Conservation (phyloP, 2,113 vertebrate genomes). For the Ariopsis seemanni region DNA sequence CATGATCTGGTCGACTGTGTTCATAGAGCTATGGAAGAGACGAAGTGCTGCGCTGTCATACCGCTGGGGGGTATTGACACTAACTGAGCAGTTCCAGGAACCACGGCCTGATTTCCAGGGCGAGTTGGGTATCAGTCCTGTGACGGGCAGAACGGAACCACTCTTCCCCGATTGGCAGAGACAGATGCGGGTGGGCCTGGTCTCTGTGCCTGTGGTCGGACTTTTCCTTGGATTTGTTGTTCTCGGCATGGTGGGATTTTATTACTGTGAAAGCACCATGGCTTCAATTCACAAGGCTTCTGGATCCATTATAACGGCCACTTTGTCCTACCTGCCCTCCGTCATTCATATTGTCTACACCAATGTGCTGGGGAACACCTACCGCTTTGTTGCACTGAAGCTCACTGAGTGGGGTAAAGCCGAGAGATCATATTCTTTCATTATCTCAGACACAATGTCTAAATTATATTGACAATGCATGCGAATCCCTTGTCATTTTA, state of each 20-base stretch:
- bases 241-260: slow-evolving; percentile 73
- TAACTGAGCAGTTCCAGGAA: slow-evolving; percentile 73
- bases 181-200: slow-evolving; percentile 68
- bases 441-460: neutral
- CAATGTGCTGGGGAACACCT: slow-evolving; percentile 69
- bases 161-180: slow-evolving; percentile 75
- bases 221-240: slow-evolving; percentile 74
- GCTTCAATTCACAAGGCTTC: slow-evolving; percentile 57
- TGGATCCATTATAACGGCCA: slow-evolving; percentile 61
- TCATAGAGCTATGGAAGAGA: slow-evolving; percentile 81
- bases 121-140: slow-evolving; percentile 69
- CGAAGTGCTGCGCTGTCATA: slow-evolving; percentile 71
- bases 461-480: neutral
- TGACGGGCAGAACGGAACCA: slow-evolving; percentile 73
- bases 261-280: slow-evolving; percentile 69
- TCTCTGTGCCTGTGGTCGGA: slow-evolving; percentile 73
- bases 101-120: slow-evolving; percentile 75
- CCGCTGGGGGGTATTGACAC: slow-evolving; percentile 73
- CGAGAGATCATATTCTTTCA: neutral
- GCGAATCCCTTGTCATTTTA: neutral
- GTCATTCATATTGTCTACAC: slow-evolving; percentile 74
- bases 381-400: slow-evolving; percentile 65
- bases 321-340: slow-evolving; percentile 71
- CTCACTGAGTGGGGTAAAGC: slow-evolving; percentile 77
- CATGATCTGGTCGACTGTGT: slow-evolving; percentile 79